Evolutionary conservation across 2,888 invertebrate genomes (phyloP).

Genomic region (Notocelia uddmanniana): DNA sequence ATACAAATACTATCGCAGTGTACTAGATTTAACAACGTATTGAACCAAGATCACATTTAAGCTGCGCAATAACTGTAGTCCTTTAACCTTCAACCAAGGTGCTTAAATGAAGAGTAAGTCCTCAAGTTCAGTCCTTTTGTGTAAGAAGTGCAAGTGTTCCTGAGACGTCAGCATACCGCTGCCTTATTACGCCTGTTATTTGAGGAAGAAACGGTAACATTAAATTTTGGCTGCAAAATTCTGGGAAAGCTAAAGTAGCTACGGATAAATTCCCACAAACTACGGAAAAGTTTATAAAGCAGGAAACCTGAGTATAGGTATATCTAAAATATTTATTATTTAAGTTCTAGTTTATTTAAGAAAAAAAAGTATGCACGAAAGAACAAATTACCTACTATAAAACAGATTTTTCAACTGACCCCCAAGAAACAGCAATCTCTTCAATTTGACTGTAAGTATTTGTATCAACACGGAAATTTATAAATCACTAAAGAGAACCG

Average conservation of each 20-base stretch:
- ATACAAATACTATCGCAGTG: neutral
- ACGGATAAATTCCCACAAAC: constrained; percentile 18
- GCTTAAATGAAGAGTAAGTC: neutral
- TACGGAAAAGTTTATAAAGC: constrained; percentile 4
- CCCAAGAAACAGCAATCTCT: neutral
- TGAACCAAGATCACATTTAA: neutral
- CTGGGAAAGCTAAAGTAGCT: constrained; percentile 13
- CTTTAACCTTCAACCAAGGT: constrained; percentile 1
- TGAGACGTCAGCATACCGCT: constrained; percentile 22
- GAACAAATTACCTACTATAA: neutral
- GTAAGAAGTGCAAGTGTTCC: constrained; percentile 16
- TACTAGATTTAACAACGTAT: neutral
- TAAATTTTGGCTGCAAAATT: constrained; percentile 30
- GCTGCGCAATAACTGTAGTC: neutral
- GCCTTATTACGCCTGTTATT: constrained; percentile 36
- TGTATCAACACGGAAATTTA: no score
- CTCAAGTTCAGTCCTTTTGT: neutral
- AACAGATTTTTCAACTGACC: neutral
- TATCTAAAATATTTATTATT: neutral
- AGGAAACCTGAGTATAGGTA: neutral
- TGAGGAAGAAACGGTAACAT: constrained; percentile 32
- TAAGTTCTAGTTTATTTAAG: neutral
- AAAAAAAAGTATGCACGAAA: neutral
- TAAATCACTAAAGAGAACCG: no score
- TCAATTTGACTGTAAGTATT: no score